Percentiles rank a stretch among this genome's conserved stretches.
Conservation (phyloP, 1,140 invertebrate genomes). For the Stegodyphus dumicola region DNA sequence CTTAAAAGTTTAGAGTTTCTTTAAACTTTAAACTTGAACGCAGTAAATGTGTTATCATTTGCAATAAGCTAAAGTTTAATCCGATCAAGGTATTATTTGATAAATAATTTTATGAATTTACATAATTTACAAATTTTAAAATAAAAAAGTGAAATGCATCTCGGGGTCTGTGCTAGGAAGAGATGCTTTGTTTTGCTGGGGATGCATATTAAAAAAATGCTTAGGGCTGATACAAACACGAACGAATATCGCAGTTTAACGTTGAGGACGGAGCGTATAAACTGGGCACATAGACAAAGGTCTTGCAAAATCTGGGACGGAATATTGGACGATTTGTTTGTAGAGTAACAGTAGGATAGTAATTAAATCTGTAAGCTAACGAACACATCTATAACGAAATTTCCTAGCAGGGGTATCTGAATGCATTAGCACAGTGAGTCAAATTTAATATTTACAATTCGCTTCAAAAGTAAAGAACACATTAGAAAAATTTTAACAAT, state of each 20-base stretch:
- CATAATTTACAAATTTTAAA: not conserved
- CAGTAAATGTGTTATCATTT: no score
- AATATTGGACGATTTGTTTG: not conserved
- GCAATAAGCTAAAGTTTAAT: no score
- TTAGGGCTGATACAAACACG: not conserved
- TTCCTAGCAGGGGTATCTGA: not conserved
- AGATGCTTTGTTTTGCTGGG: not conserved
- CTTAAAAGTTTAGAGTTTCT: no score
- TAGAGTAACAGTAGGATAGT: no score
- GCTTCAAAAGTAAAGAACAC: not conserved
- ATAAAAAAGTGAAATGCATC: not conserved
- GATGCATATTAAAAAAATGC: not conserved
- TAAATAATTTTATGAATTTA: not conserved
- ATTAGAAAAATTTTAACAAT: not conserved
- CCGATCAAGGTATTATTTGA: not conserved
- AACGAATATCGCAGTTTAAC: not conserved
- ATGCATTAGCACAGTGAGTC: not conserved
- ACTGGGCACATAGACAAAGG: not conserved
- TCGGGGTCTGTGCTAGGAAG: no score
- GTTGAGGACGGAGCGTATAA: not conserved
- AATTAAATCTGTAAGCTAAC: no score
- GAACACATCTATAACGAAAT: not conserved
- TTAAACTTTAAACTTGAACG: no score
- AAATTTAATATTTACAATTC: not conserved
- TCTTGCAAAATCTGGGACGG: not conserved